These are phyloP conservation scores for Brachypodius melanocephalos DNA, from an alignment of 2,113 vertebrate species.

Conservation along the genomic window DNA sequence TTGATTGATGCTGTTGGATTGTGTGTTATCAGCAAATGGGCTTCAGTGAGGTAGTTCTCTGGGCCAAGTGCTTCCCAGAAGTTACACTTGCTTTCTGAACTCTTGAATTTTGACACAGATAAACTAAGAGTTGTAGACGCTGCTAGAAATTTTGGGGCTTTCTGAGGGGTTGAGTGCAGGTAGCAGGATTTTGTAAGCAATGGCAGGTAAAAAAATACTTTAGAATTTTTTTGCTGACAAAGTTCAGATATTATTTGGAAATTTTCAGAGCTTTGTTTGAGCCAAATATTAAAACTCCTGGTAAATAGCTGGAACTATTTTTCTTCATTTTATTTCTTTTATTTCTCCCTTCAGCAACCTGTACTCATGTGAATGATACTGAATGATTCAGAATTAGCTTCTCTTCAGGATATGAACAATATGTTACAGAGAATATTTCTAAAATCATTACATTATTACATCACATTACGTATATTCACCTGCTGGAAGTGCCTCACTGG, in stretches of 20 bases:
- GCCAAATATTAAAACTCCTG: neutral
- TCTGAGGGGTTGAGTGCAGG: neutral
- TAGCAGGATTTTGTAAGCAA: neutral
- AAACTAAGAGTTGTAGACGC: neutral
- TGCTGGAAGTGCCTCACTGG: neutral
- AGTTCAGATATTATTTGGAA: neutral
- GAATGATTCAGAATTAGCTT: neutral
- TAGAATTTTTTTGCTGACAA: neutral
- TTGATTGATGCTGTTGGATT: neutral
- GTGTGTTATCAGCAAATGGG: neutral
- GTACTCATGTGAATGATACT: neutral
- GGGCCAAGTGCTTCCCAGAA: neutral
- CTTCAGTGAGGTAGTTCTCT: neutral
- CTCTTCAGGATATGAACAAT: neutral
- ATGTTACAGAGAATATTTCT: neutral
- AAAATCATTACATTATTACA: neutral
- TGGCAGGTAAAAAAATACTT: neutral
- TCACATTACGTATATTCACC: fast-evolving
- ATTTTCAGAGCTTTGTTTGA: neutral
- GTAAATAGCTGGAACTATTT: neutral
- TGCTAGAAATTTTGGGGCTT: neutral
- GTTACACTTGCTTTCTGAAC: neutral
- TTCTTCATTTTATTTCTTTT: neutral
- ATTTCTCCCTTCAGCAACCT: neutral
- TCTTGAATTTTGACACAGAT: neutral